Evolutionary conservation across 2,888 invertebrate genomes (phyloP).

Genomic region (Stomorhina lunata): DNA sequence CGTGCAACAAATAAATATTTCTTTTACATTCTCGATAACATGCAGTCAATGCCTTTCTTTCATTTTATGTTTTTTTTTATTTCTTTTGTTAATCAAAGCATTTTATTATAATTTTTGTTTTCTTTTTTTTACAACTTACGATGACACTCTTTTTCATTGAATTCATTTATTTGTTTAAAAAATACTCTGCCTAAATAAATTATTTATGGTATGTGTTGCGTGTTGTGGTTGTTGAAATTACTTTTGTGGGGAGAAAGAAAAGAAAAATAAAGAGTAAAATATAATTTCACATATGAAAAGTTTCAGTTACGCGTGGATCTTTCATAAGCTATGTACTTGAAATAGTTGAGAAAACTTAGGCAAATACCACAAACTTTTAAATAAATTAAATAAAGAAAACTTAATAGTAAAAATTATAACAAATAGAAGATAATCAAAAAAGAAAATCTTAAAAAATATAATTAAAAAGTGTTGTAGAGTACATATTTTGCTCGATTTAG

Average conservation of each 20-base stretch:
- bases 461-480: background rate
- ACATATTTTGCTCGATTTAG: background rate
- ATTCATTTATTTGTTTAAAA: background rate
- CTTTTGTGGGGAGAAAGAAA: background rate
- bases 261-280: conserved; percentile 46
- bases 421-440: conserved; percentile 49
- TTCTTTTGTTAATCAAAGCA: conserved; percentile 3
- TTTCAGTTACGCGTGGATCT: conserved; percentile 75
- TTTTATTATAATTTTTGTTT: conserved; percentile 19
- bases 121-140: conserved; percentile 22
- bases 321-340: conserved; percentile 74
- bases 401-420: conserved; percentile 32
- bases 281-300: conserved; percentile 54
- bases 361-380: too few species aligned
- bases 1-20: background rate
- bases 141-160: conserved; percentile 31
- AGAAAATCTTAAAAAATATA: background rate
- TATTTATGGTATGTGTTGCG: background rate
- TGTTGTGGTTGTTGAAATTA: conserved; percentile 35
- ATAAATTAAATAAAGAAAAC: conserved; percentile 55
- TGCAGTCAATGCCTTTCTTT: background rate
- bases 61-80: conserved; percentile 1
- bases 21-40: conserved; percentile 9
- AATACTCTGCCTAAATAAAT: conserved; percentile 25
- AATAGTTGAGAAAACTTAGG: conserved; percentile 68